phyloP scores from a whole-genome alignment of 2,888 invertebrate species.

The Callyntrura sp. region DNA sequence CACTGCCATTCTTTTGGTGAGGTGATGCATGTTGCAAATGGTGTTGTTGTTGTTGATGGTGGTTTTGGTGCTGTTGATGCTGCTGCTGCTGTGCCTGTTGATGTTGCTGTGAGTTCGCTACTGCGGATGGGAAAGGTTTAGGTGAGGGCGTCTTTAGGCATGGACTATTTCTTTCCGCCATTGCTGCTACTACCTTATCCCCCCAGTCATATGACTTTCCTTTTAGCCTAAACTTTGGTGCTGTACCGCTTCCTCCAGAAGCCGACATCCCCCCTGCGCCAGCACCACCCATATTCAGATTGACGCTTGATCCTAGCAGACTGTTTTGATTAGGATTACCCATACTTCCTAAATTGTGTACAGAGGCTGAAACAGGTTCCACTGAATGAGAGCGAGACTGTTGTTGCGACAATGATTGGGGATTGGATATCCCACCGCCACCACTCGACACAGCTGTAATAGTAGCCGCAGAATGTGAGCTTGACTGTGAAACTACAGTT shows the following conservation, averaged over 20 bases:
- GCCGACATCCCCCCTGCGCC: not conserved
- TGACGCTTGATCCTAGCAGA: slow-evolving; percentile 23
- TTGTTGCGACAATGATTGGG: slow-evolving; percentile 8
- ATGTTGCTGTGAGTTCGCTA: not conserved
- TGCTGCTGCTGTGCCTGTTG: slow-evolving; percentile 54
- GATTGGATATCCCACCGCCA: slow-evolving; percentile 11
- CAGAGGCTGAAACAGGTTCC: slow-evolving; percentile 13
- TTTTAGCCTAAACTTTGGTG: slow-evolving; percentile 81
- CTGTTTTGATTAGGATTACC: not conserved
- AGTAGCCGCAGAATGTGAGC: slow-evolving; percentile 61
- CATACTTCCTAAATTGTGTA: slow-evolving; percentile 56
- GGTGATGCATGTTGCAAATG: slow-evolving; percentile 4
- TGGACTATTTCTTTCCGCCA: slow-evolving; percentile 73
- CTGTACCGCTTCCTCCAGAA: not conserved
- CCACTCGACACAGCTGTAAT: slow-evolving; percentile 69
- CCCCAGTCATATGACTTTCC: slow-evolving; percentile 82
- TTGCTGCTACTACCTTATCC: slow-evolving; percentile 40
- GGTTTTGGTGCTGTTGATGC: not conserved
- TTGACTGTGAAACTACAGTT: slow-evolving; percentile 66
- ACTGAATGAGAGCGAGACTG: slow-evolving; percentile 16
- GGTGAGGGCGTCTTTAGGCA: slow-evolving; percentile 79
- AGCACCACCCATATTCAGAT: slow-evolving; percentile 13
- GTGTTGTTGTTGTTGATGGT: slow-evolving; percentile 32
- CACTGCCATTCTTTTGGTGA: slow-evolving; percentile 24
- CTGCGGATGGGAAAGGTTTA: slow-evolving; percentile 54